phyloP scores from a whole-genome alignment of 1,140 invertebrate species.

The Brachionus paranguensis region DNA sequence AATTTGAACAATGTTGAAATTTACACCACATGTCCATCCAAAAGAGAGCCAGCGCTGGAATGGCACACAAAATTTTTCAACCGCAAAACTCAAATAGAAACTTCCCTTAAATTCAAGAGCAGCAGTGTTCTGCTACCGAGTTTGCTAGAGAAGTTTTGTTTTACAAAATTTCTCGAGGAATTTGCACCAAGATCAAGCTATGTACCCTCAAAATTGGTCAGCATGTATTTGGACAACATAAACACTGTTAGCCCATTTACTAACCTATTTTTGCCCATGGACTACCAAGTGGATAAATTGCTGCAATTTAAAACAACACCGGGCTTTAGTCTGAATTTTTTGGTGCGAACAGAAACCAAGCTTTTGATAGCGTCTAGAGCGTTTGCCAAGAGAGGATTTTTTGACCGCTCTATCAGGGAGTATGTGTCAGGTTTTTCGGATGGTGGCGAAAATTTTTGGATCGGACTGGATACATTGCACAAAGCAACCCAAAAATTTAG shows the following conservation, averaged over 20 bases:
- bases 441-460: constrained; percentile 19
- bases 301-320: neutral
- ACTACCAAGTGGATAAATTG: neutral
- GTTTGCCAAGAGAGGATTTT: neutral
- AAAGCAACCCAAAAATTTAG: neutral
- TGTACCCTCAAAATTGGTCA: neutral
- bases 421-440: neutral
- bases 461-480: neutral
- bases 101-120: neutral
- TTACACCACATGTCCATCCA: neutral
- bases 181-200: neutral
- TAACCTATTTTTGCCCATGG: neutral
- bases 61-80: neutral
- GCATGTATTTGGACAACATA: neutral
- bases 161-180: neutral
- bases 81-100: neutral
- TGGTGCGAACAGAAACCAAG: neutral
- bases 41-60: neutral
- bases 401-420: neutral
- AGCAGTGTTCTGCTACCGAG: neutral
- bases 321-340: constrained; percentile 9
- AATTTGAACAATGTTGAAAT: neutral
- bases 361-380: constrained; percentile 24
- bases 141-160: neutral
- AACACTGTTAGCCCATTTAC: neutral